Evolutionary conservation across 2,888 invertebrate species (phyloP).

Genomic region (Thereva unica): DNA sequence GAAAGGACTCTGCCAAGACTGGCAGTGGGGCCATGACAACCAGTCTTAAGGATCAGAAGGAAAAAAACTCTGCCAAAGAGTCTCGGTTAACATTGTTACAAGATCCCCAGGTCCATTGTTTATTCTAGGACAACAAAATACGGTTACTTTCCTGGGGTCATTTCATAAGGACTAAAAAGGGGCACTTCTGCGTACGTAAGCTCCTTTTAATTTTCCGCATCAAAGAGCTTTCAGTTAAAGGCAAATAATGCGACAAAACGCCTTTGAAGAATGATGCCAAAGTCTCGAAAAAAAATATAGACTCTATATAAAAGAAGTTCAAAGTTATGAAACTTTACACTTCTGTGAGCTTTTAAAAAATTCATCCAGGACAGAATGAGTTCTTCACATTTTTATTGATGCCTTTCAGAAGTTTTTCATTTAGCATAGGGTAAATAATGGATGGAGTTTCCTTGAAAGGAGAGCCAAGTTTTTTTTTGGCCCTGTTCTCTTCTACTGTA

Average conservation of each 20-base stretch:
- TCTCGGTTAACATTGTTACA: too few species aligned
- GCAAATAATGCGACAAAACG: constrained; percentile 41
- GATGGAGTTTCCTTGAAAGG: neutral
- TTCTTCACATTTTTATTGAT: constrained; percentile 32
- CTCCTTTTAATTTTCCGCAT: constrained; percentile 42
- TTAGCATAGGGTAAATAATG: constrained; percentile 4
- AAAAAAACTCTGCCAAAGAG: too few species aligned
- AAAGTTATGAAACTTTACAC: constrained; percentile 42
- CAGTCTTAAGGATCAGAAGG: too few species aligned
- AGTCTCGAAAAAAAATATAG: too few species aligned
- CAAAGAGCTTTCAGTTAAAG: constrained; percentile 38
- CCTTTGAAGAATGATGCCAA: constrained; percentile 19
- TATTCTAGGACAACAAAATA: constrained; percentile 15
- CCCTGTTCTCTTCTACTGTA: too few species aligned
- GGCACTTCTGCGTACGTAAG: constrained; percentile 36
- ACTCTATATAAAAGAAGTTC: constrained; percentile 26
- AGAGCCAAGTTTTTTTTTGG: neutral
- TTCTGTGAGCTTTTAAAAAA: constrained; percentile 37
- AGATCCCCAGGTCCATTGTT: constrained; percentile 12
- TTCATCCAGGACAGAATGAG: constrained; percentile 20
- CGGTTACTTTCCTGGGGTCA: constrained; percentile 22
- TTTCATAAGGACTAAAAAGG: constrained; percentile 5
- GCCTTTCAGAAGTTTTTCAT: constrained; percentile 26
- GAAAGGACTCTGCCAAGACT: too few species aligned
- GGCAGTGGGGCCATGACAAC: too few species aligned